These are phyloP conservation scores for Psilopsiagon aymara DNA, from an alignment of 2,113 vertebrate species.

Conservation along the genomic window DNA sequence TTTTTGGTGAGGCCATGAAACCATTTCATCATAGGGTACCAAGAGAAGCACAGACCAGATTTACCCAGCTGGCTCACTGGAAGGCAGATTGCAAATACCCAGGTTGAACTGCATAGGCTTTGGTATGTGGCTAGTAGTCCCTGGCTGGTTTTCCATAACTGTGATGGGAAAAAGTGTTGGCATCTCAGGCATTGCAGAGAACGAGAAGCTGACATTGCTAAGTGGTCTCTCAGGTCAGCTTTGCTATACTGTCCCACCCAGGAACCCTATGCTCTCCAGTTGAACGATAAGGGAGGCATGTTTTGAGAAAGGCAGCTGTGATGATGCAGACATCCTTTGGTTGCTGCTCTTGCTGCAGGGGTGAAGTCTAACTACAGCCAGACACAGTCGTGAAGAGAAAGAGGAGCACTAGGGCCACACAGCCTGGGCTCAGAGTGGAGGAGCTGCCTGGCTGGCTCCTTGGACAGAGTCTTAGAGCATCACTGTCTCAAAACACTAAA, in stretches of 20 bases:
- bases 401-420: rapidly evolving
- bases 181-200: not conserved
- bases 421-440: not conserved
- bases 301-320: not conserved
- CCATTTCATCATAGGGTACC: not conserved
- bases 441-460: not conserved
- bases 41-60: not conserved
- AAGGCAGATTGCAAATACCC: not conserved
- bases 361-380: not conserved
- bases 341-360: not conserved
- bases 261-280: not conserved
- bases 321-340: not conserved
- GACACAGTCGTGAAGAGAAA: not conserved
- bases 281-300: not conserved
- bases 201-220: rapidly evolving
- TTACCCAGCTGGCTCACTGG: not conserved
- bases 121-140: not conserved
- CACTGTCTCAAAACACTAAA: not conserved
- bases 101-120: not conserved
- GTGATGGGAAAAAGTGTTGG: not conserved
- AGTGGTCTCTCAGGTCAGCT: not conserved
- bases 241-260: not conserved
- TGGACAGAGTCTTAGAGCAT: not conserved
- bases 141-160: not conserved
- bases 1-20: not conserved